Conservation (phyloP, 92 coral and sea anemone genomes). For the Metridium senile region DNA sequence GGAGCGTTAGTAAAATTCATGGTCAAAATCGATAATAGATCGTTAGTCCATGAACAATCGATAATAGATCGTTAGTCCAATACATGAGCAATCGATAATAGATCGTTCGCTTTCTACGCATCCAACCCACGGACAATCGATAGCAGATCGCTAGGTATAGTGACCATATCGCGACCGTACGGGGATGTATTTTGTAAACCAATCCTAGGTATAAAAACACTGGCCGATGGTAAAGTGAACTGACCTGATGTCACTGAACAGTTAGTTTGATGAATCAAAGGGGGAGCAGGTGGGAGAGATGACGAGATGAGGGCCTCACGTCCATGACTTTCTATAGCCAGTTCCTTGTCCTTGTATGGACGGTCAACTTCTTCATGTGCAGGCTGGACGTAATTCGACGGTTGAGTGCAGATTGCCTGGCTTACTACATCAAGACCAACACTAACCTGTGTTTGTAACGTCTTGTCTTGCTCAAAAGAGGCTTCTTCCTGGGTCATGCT, state of each 20-base stretch:
- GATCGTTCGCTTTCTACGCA: background rate
- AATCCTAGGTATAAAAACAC: slow-evolving; percentile 45
- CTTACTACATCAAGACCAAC: slow-evolving; percentile 26
- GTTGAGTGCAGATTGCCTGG: slow-evolving; percentile 14
- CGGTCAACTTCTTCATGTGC: background rate
- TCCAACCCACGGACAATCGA: slow-evolving; percentile 55
- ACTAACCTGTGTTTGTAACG: slow-evolving; percentile 13
- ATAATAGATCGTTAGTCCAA: background rate
- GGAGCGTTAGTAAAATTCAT: background rate
- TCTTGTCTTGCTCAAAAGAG: background rate
- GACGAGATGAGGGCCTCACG: background rate
- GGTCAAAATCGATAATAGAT: background rate
- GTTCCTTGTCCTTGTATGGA: background rate
- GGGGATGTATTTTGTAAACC: slow-evolving; percentile 23
- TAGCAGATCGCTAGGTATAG: slow-evolving; percentile 57
- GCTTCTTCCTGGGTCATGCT: background rate
- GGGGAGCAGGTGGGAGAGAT: slow-evolving; percentile 28
- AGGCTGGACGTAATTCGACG: background rate
- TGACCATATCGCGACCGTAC: slow-evolving; percentile 46
- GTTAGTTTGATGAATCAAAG: slow-evolving; percentile 22
- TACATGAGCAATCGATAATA: background rate
- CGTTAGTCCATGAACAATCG: background rate
- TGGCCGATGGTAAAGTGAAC: slow-evolving; percentile 6
- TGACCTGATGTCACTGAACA: background rate
- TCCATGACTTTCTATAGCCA: background rate